Evolutionary conservation across 2,888 invertebrate genomes (phyloP).

Genomic region (Perithous albicinctus): DNA sequence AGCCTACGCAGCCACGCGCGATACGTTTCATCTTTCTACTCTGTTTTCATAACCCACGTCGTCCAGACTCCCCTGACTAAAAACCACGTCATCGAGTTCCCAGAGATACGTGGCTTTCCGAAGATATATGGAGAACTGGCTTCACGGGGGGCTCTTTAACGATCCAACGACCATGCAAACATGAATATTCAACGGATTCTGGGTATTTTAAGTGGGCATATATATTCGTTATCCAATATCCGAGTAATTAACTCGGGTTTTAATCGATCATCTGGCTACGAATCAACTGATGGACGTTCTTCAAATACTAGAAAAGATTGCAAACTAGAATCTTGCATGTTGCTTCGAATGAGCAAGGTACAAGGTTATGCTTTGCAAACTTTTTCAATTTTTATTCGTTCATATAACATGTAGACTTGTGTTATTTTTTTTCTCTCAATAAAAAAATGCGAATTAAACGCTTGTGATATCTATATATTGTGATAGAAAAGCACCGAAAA

Average conservation of each 20-base stretch:
- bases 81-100: background rate
- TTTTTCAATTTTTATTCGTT: too few species aligned
- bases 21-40: constrained; percentile 38
- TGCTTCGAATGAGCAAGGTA: too few species aligned
- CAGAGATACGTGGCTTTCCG: background rate
- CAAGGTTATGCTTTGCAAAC: too few species aligned
- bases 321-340: too few species aligned
- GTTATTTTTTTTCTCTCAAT: too few species aligned
- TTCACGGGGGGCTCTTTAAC: background rate
- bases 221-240: constrained; percentile 10
- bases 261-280: too few species aligned
- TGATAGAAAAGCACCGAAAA: background rate
- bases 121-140: constrained; percentile 4
- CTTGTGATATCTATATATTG: too few species aligned
- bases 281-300: too few species aligned
- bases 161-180: background rate
- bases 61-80: constrained; percentile 1
- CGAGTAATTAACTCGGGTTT: constrained; percentile 35
- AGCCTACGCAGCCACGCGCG: constrained; percentile 22
- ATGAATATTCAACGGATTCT: constrained; percentile 54
- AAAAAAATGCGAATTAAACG: too few species aligned
- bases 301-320: too few species aligned
- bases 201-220: constrained; percentile 27
- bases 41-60: constrained; percentile 26
- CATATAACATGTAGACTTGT: too few species aligned